A percentile compares a stretch with the other conserved stretches of the same genome.
These are phyloP conservation scores for Chloroceryle inda DNA, from an alignment of 2,797 vertebrate genomes.

Conservation along the genomic window DNA sequence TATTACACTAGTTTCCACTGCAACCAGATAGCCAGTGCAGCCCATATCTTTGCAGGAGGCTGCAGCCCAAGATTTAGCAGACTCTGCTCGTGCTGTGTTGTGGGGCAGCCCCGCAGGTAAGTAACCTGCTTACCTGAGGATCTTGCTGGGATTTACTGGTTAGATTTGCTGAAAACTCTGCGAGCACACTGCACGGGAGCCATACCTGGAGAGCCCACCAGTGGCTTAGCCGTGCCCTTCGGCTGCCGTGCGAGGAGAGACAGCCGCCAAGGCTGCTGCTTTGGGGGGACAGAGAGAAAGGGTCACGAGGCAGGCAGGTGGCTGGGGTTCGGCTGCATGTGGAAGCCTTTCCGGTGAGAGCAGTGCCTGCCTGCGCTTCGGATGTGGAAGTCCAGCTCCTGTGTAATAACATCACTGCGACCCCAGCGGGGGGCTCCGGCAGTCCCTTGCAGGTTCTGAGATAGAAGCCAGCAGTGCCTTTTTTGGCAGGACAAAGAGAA, in stretches of 20 bases:
- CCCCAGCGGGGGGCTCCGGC: not conserved
- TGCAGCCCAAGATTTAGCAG: not conserved
- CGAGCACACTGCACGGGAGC: not conserved
- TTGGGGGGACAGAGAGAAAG: not conserved
- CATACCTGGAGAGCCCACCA: not conserved
- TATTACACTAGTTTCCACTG: not conserved
- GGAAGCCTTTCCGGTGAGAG: accelerated
- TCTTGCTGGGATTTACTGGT: not conserved
- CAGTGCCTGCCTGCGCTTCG: not conserved
- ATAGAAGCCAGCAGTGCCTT: not conserved
- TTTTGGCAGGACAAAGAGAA: not conserved
- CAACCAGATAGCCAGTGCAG: not conserved
- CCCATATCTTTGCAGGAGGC: not conserved
- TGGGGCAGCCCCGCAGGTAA: not conserved
- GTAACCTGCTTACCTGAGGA: not conserved
- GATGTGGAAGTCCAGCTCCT: not conserved
- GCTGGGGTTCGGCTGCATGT: not conserved
- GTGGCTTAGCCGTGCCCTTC: not conserved
- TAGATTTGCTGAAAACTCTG: not conserved
- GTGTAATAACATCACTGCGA: not conserved
- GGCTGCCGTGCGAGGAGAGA: accelerated
- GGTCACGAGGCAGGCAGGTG: too few species aligned
- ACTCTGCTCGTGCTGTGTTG: not conserved
- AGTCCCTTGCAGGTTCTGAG: not conserved
- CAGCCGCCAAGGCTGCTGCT: not conserved